A percentile compares a stretch with the other conserved stretches of the same genome.
Conservation (phyloP, 2,797 vertebrate genomes). For the Fistularia tabacaria region DNA sequence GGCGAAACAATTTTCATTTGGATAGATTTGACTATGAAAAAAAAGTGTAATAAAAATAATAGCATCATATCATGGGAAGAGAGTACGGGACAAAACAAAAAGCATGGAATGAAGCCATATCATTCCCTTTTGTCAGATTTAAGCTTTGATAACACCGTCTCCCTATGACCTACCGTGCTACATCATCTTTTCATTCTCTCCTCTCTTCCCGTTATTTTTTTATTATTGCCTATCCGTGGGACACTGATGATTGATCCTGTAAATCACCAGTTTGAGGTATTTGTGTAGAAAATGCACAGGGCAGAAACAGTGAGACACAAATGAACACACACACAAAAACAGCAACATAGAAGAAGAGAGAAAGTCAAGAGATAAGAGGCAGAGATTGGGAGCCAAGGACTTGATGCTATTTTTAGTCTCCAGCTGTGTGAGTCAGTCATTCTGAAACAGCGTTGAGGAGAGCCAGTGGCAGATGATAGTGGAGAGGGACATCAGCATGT, state of each 20-base stretch:
- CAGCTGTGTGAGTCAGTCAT: slow-evolving; percentile 74
- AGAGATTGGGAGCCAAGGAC: slow-evolving; percentile 55
- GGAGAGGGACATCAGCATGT: slow-evolving; percentile 19
- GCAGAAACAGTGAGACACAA: slow-evolving; percentile 20
- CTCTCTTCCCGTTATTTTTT: slow-evolving; percentile 1
- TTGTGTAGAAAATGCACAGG: slow-evolving; percentile 35
- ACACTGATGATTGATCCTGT: slow-evolving; percentile 52
- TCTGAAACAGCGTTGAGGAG: slow-evolving; percentile 47
- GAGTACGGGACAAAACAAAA: not conserved
- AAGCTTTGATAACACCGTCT: slow-evolving; percentile 62
- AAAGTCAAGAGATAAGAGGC: slow-evolving; percentile 44
- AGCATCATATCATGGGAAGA: not conserved
- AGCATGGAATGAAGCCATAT: slow-evolving; percentile 52
- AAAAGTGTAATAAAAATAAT: slow-evolving; percentile 34
- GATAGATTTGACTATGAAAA: slow-evolving; percentile 7
- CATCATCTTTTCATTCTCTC: slow-evolving; percentile 31
- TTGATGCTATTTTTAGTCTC: slow-evolving; percentile 67
- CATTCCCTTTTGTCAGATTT: slow-evolving; percentile 49
- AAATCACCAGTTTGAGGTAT: slow-evolving; percentile 55
- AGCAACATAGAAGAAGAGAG: slow-evolving; percentile 16
- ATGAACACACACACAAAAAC: slow-evolving; percentile 4
- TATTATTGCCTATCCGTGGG: slow-evolving; percentile 20
- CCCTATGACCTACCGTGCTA: slow-evolving; percentile 59
- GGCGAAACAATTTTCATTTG: slow-evolving; percentile 32
- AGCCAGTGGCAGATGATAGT: slow-evolving; percentile 29